phyloP scores from a whole-genome alignment of 2,113 vertebrate species.

The Percopsis transmontana region DNA sequence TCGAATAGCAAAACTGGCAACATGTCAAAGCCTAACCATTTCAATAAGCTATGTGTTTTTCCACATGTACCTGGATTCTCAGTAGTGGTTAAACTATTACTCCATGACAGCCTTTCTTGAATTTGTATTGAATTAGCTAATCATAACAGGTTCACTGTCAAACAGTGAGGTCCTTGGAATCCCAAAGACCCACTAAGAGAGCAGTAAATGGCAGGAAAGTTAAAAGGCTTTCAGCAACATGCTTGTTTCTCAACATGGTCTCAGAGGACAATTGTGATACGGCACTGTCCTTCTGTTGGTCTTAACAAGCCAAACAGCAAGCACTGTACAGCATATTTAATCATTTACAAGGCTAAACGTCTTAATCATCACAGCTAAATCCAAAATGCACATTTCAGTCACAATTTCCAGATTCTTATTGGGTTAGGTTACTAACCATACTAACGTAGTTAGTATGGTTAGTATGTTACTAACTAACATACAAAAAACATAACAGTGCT shows the following conservation, averaged over 20 bases:
- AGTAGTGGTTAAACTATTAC: neutral
- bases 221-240: slow-evolving; percentile 42
- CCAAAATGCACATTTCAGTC: slow-evolving; percentile 63
- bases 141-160: neutral
- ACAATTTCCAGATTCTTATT: slow-evolving; percentile 29
- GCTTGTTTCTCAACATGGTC: slow-evolving; percentile 50
- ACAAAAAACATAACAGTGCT: neutral
- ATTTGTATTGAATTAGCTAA: neutral
- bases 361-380: slow-evolving; percentile 54
- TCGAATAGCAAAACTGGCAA: slow-evolving; percentile 22
- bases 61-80: neutral
- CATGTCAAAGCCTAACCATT: neutral
- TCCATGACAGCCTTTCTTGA: slow-evolving; percentile 8
- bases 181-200: slow-evolving; percentile 24
- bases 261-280: slow-evolving; percentile 44
- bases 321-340: slow-evolving; percentile 71
- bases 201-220: slow-evolving; percentile 21
- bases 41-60: neutral
- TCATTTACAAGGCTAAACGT: slow-evolving; percentile 70
- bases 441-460: no score
- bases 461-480: no score
- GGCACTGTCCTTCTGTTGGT: slow-evolving; percentile 65
- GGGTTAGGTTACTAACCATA: neutral
- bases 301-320: slow-evolving; percentile 72
- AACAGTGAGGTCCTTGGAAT: neutral